These are phyloP conservation scores for Noturus placidus DNA, from an alignment of 2,113 vertebrate species.

Conservation along the genomic window DNA sequence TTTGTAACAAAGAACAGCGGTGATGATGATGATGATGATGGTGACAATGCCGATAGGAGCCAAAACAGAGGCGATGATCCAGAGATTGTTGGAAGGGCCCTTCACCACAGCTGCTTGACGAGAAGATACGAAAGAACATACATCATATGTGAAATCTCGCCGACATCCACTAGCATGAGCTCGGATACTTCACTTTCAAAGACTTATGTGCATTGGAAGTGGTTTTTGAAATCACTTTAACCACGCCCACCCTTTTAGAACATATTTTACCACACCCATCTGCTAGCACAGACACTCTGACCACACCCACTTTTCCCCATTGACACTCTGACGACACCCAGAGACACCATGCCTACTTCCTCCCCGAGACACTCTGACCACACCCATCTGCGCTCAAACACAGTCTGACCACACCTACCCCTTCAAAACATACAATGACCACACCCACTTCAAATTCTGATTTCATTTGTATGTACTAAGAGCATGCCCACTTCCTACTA, in stretches of 20 bases:
- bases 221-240: not conserved
- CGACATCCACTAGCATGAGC: not conserved
- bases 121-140: slow-evolving; percentile 43
- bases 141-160: not conserved
- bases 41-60: slow-evolving; percentile 93
- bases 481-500: not conserved
- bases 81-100: slow-evolving; percentile 95
- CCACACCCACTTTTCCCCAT: not conserved
- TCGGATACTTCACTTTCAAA: not conserved
- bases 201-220: not conserved
- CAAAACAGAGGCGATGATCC: slow-evolving; percentile 95
- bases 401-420: not conserved
- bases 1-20: slow-evolving; percentile 93
- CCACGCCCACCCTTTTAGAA: not conserved
- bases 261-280: not conserved
- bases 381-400: not conserved
- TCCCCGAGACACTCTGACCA: too few relatives aligned
- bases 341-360: not conserved
- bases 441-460: not conserved
- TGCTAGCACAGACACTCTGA: not conserved
- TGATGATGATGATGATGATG: slow-evolving; percentile 96
- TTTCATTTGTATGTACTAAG: not conserved
- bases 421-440: not conserved
- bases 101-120: slow-evolving; percentile 86
- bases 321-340: not conserved